Conservation (phyloP, 2,113 vertebrate species). For the Xenopus laevis region DNA sequence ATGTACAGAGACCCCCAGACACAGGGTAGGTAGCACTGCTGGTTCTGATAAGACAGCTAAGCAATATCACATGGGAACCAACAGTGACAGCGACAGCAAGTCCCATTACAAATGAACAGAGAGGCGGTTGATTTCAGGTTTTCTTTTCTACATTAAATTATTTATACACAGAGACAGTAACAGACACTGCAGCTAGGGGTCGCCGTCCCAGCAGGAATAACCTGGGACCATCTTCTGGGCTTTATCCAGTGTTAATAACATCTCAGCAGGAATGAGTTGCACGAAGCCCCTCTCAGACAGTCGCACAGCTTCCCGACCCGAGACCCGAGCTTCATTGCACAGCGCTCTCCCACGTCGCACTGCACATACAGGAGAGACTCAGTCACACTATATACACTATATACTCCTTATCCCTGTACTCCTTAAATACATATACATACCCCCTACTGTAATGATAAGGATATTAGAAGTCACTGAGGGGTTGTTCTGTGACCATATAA, state of each 20-base stretch:
- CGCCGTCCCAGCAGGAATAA: background rate
- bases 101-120: background rate
- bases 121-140: background rate
- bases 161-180: no score
- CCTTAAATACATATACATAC: background rate
- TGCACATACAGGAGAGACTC: background rate
- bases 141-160: background rate
- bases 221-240: background rate
- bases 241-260: constrained; percentile 46
- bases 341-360: constrained; percentile 64
- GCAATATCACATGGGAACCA: no score
- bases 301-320: constrained; percentile 76
- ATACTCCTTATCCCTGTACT: background rate
- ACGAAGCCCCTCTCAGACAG: constrained; percentile 70
- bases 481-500: no score
- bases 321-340: constrained; percentile 74
- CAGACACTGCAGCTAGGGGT: no score
- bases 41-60: no score
- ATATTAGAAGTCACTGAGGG: no score
- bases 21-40: no score
- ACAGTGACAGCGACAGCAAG: no score
- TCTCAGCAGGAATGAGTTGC: constrained; percentile 76
- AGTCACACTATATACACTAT: no score
- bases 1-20: no score
- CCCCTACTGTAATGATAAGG: no score